Evolutionary conservation across 2,797 vertebrate species (phyloP).

Genomic region (Argentina silus): DNA sequence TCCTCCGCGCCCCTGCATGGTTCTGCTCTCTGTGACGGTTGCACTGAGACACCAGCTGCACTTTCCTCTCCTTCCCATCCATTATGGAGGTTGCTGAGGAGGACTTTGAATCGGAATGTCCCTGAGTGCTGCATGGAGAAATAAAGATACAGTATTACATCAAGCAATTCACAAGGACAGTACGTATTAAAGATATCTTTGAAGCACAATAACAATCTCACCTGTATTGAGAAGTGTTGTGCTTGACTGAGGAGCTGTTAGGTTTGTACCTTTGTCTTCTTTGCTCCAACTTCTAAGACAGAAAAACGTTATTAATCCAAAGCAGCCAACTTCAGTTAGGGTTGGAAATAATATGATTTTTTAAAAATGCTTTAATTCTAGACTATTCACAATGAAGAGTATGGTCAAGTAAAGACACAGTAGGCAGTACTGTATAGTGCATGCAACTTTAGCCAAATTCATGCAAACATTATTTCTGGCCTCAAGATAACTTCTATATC

Average conservation of each 20-base stretch:
- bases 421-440: neutral
- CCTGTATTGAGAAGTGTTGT: slow-evolving; percentile 51
- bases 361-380: no score
- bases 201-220: slow-evolving; percentile 44
- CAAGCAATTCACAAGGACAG: neutral
- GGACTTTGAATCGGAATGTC: slow-evolving; percentile 36
- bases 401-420: neutral
- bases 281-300: no score
- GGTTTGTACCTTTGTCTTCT: slow-evolving; percentile 58
- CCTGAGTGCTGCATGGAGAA: slow-evolving; percentile 41
- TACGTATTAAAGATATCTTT: neutral
- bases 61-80: slow-evolving; percentile 34
- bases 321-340: no score
- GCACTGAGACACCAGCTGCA: slow-evolving; percentile 24
- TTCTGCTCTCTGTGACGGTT: slow-evolving; percentile 30
- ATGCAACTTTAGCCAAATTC: neutral
- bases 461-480: no score
- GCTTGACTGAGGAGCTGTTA: slow-evolving; percentile 41
- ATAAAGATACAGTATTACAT: neutral
- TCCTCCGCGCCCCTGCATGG: slow-evolving; percentile 18
- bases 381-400: no score
- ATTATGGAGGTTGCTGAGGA: slow-evolving; percentile 20
- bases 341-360: no score
- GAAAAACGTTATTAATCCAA: no score
- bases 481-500: no score